A percentile compares a stretch with the other conserved stretches of the same genome.
Evolutionary conservation across 1,140 invertebrate genomes (phyloP).

Genomic region (Tyrophagus putrescentiae): DNA sequence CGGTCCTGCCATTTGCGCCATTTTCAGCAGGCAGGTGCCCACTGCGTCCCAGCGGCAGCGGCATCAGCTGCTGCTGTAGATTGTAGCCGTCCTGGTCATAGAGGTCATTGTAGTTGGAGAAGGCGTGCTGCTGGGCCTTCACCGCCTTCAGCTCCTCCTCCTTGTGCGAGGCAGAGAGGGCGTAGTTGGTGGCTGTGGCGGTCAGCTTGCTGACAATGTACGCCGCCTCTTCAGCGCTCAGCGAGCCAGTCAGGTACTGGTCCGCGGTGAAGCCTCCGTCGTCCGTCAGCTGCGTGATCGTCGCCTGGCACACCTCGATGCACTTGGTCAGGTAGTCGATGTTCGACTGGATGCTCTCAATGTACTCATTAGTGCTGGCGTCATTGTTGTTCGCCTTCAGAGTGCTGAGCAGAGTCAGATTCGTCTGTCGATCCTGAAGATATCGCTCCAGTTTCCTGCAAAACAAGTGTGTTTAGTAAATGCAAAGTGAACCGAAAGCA

Average conservation of each 20-base stretch:
- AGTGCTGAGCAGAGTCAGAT: not conserved
- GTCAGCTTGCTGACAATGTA: constrained; percentile 67
- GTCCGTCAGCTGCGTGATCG: constrained; percentile 68
- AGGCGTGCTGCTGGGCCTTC: too few species aligned
- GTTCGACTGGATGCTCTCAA: constrained; percentile 64
- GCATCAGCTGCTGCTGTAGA: too few species aligned
- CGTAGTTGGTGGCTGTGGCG: constrained; percentile 50
- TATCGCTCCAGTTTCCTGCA: constrained; percentile 19
- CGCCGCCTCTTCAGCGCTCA: constrained; percentile 44
- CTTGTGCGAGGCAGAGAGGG: constrained; percentile 52
- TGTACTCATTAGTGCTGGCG: constrained; percentile 50
- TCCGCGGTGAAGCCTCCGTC: constrained; percentile 36
- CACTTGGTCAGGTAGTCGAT: constrained; percentile 70
- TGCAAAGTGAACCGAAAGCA: too few species aligned
- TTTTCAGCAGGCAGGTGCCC: too few species aligned
- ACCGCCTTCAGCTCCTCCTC: constrained; percentile 53
- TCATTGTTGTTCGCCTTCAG: constrained; percentile 19
- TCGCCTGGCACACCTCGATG: constrained; percentile 73
- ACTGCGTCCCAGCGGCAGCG: too few species aligned
- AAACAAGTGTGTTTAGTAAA: too few species aligned
- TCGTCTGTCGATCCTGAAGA: constrained; percentile 35
- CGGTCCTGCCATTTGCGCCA: too few species aligned
- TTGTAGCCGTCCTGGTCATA: too few species aligned
- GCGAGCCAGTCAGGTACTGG: constrained; percentile 24
- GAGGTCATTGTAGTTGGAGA: too few species aligned